Base-by-base conservation (phyloP, 2,797 vertebrate genomes). In the Crocidura indochinensis region DNA sequence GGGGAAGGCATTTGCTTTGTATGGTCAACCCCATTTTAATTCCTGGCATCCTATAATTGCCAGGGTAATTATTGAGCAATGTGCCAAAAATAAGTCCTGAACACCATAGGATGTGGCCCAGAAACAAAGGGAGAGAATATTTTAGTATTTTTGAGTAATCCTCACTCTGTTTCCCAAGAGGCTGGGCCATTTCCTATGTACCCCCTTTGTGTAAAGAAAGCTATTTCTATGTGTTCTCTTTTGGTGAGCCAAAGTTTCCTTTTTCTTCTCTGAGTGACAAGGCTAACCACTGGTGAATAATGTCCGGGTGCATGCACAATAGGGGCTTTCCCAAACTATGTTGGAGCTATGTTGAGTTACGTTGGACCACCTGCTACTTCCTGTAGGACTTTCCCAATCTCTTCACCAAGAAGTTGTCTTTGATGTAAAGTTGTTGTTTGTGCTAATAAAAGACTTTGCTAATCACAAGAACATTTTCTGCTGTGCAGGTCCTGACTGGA, bases 291-390 rank as follows among this genome's bases (percentile, higher is more conserved):
- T 12, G 6, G 29, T 15, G 31, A 9, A 22, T 73, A 47, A 60
- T 3, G 0, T 17, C 24, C 2, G 20, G n/a, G 10, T 15, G 38
- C 0, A 0, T 20, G 2, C 5, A 24, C 0, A 5, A 5, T 6
- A 12, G 64, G 46, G 31, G 17, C 77, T 44, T 60, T 20, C 6
- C 29, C 11, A 0, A 0, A 2, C 20, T 31, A 20, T 26, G 69
- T 80, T 29, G 19, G 1, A n/a, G 64, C 47, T 14, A 64, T 22
- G 47, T 53, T 73, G 53, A 64, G 56, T 49, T 56, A 31, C 1
- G 1, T 5, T 26, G 38, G 29, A 15, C 20, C 26, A 22, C 0
- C 0, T 53, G 46, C 73, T 44, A 27, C 24, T 77, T 87, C 78
- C 53, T 10, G 4, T 17, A 44, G 11, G 22, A 22, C 20, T 67